Conservation (phyloP, 2,888 invertebrate species). For the Parnassius smintheus region DNA sequence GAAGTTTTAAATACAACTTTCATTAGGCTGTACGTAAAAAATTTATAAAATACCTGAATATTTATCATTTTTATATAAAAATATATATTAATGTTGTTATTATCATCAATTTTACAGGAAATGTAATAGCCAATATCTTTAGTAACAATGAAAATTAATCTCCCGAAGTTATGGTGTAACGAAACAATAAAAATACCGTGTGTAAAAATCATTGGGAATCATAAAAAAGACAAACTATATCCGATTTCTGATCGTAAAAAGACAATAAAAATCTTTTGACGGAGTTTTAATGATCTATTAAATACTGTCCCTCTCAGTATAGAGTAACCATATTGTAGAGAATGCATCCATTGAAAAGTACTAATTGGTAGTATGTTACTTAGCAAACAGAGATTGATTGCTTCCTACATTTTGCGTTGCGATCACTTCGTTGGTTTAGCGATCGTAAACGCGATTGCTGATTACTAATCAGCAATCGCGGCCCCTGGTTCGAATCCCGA, state of each 20-base stretch:
- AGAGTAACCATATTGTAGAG: constrained; percentile 6
- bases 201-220: constrained; percentile 55
- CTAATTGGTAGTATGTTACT: no score
- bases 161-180: constrained; percentile 35
- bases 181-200: constrained; percentile 37
- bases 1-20: no score
- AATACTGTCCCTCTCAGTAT: constrained; percentile 40
- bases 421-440: no score
- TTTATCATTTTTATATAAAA: no score
- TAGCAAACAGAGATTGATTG: no score
- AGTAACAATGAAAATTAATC: constrained; percentile 63
- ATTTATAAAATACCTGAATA: no score
- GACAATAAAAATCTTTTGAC: constrained; percentile 60
- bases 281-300: constrained; percentile 64
- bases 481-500: no score
- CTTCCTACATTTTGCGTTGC: no score
- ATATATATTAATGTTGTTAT: neutral
- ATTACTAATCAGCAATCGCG: no score
- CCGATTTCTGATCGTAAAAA: constrained; percentile 73
- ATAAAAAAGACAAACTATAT: constrained; percentile 66
- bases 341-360: neutral
- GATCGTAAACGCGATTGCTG: no score
- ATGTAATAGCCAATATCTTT: constrained; percentile 38
- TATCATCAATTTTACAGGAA: neutral
- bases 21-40: no score